Evolutionary conservation across 2,888 invertebrate species (phyloP).

Genomic region (Epinotia ramella): DNA sequence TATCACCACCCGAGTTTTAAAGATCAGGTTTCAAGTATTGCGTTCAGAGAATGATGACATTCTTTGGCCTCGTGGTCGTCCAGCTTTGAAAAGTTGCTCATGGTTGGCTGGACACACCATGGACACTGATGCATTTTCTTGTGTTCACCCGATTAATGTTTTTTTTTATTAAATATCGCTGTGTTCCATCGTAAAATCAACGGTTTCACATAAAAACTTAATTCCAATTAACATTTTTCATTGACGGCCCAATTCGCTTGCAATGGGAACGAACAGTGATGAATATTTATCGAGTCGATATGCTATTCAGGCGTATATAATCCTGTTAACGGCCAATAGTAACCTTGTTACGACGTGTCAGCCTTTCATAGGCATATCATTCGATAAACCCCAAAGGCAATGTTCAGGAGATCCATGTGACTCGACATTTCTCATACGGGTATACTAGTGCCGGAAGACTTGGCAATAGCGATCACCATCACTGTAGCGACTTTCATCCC

Average conservation of each 20-base stretch:
- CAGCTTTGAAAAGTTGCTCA: too few species aligned
- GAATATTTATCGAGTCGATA: constrained; percentile 35
- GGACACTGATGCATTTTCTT: too few species aligned
- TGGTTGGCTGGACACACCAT: too few species aligned
- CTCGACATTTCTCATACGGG: neutral
- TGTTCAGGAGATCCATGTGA: neutral
- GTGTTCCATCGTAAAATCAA: neutral
- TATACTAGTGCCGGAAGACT: neutral
- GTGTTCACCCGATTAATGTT: too few species aligned
- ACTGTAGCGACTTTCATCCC: too few species aligned
- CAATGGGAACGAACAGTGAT: constrained; percentile 21
- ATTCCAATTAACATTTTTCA: constrained; percentile 6
- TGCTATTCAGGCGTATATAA: constrained; percentile 34
- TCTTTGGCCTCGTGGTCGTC: too few species aligned
- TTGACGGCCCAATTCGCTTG: neutral
- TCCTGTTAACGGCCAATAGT: constrained; percentile 32
- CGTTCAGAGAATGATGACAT: too few species aligned
- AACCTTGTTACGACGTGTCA: constrained; percentile 40
- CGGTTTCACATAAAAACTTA: neutral
- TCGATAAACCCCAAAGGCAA: constrained; percentile 10
- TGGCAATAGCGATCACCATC: too few species aligned
- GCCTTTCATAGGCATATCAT: constrained; percentile 17
- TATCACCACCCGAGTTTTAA: too few species aligned
- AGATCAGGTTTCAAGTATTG: too few species aligned
- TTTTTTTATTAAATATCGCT: neutral